Conservation (phyloP, 2,888 invertebrate species). For the Branchellion lobata region DNA sequence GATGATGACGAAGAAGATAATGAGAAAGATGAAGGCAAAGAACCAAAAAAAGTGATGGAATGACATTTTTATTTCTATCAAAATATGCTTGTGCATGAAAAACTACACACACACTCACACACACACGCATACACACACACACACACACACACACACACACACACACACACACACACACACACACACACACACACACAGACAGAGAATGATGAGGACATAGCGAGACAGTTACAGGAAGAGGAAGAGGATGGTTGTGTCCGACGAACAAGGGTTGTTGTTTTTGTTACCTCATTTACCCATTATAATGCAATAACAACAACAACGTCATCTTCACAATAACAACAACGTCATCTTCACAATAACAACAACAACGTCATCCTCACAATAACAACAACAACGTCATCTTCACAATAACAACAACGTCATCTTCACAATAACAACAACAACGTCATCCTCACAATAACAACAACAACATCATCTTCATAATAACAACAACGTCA, state of each 20-base stretch:
- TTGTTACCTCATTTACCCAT: too few relatives aligned
- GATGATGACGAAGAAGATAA: constrained; percentile 23
- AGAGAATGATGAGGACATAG: constrained; percentile 57
- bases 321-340: too few relatives aligned
- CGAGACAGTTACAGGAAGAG: constrained; percentile 56
- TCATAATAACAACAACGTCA: too few relatives aligned
- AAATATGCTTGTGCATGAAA: too few relatives aligned
- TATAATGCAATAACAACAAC: too few relatives aligned
- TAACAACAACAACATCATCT: too few relatives aligned
- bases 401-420: too few relatives aligned
- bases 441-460: too few relatives aligned
- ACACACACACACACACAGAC: constrained; percentile 7
- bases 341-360: too few relatives aligned
- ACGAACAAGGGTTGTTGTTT: constrained; percentile 37
- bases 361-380: too few relatives aligned
- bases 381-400: too few relatives aligned
- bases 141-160: background rate
- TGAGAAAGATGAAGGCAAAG: constrained; percentile 9
- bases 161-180: background rate
- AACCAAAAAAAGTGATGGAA: background rate
- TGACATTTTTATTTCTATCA: background rate
- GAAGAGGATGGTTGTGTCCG: constrained; percentile 45
- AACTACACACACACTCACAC: background rate
- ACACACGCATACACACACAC: background rate
- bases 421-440: too few relatives aligned